Evolutionary conservation across 2,113 vertebrate genomes (phyloP).

Genomic region (Labeo rohita): DNA sequence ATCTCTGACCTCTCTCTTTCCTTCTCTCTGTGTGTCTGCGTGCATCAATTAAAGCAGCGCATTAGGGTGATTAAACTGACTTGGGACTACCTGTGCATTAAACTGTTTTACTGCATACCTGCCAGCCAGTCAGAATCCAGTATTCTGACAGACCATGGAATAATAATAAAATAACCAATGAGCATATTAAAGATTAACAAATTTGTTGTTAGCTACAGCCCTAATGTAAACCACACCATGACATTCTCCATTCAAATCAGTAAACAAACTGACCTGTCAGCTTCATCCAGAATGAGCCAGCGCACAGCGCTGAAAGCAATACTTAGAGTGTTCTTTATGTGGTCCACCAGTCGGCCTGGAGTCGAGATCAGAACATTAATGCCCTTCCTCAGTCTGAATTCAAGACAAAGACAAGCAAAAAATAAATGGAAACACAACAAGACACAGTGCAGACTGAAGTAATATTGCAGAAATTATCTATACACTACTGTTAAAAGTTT

Average conservation of each 20-base stretch:
- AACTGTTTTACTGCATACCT: too few relatives aligned
- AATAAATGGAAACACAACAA: neutral
- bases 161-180: neutral
- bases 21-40: too few relatives aligned
- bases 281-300: conserved; percentile 95
- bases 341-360: conserved; percentile 93
- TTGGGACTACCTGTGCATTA: too few relatives aligned
- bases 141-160: too few relatives aligned
- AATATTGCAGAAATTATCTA: neutral
- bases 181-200: neutral
- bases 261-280: conserved; percentile 83
- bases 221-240: neutral
- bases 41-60: too few relatives aligned
- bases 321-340: conserved; percentile 90
- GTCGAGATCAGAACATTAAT: conserved; percentile 95
- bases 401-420: neutral
- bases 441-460: neutral
- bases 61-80: too few relatives aligned
- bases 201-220: too few relatives aligned
- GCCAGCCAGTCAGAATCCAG: too few relatives aligned
- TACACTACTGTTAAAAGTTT: neutral
- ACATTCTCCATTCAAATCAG: neutral
- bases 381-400: conserved; percentile 88
- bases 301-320: conserved; percentile 82
- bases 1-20: too few relatives aligned